These are phyloP conservation scores for Mythimna pallens DNA, from an alignment of 2,888 invertebrate species.

Conservation along the genomic window DNA sequence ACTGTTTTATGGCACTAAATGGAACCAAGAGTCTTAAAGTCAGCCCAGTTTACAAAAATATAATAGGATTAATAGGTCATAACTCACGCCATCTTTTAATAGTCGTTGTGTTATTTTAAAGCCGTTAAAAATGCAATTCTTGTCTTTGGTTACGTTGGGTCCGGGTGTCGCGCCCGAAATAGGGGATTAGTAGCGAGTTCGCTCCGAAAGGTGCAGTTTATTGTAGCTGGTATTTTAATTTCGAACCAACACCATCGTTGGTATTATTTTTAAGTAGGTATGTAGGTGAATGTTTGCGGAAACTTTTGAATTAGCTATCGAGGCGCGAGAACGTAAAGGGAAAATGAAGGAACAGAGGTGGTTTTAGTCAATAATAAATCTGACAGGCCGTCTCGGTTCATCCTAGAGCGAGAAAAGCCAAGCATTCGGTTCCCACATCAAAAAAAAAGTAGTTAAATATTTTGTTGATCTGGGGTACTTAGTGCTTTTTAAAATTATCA, in stretches of 20 bases:
- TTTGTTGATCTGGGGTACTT: no score
- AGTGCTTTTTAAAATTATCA: no score
- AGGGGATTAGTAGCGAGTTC: slow-evolving; percentile 35
- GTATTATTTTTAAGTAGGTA: not conserved
- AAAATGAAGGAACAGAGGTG: no score
- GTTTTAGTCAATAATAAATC: no score
- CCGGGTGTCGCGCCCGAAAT: slow-evolving; percentile 41
- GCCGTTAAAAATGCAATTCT: slow-evolving; percentile 47
- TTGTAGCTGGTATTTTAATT: not conserved
- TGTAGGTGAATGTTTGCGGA: no score
- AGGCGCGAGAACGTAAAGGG: no score
- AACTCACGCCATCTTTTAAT: slow-evolving; percentile 58
- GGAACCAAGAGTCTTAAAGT: slow-evolving; percentile 16
- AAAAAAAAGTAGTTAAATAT: no score
- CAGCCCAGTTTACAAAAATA: slow-evolving; percentile 46
- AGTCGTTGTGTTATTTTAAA: slow-evolving; percentile 47
- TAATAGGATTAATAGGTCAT: slow-evolving; percentile 60
- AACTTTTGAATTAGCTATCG: no score
- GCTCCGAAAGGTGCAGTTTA: slow-evolving; percentile 10
- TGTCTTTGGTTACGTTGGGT: slow-evolving; percentile 21
- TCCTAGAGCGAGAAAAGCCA: no score
- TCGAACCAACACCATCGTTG: slow-evolving; percentile 2
- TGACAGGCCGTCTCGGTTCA: no score
- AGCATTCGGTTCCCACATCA: no score
- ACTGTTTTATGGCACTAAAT: no score